Evolutionary conservation across 1,140 invertebrate species (phyloP).

Genomic region (Drosophila teissieri): DNA sequence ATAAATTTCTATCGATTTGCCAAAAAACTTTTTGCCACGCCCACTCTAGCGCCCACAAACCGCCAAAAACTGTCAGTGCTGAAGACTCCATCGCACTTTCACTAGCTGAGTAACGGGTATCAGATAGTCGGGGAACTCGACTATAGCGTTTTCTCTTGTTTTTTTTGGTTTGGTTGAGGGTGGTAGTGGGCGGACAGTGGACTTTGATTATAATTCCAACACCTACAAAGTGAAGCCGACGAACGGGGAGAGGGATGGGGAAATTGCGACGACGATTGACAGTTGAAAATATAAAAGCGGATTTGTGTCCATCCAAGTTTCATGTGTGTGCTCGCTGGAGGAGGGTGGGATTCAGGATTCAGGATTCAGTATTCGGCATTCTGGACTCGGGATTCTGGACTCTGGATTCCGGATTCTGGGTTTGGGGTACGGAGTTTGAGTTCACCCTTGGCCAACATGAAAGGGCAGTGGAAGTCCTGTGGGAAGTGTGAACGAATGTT

Average conservation of each 20-base stretch:
- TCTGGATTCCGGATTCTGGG: constrained; percentile 13
- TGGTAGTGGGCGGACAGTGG: constrained; percentile 34
- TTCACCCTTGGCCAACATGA: constrained; percentile 44
- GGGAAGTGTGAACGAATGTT: constrained; percentile 80
- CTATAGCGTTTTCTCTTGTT: too few relatives aligned
- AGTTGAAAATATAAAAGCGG: constrained; percentile 82
- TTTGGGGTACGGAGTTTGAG: neutral
- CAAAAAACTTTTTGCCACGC: too few relatives aligned
- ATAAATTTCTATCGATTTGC: too few relatives aligned
- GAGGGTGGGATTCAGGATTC: constrained; percentile 17
- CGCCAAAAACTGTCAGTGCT: too few relatives aligned
- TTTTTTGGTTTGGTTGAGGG: neutral
- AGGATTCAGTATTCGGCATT: neutral
- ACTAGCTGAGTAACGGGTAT: too few relatives aligned
- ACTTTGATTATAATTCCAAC: constrained; percentile 81
- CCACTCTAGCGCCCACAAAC: too few relatives aligned
- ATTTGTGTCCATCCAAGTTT: constrained; percentile 69
- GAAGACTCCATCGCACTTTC: too few relatives aligned
- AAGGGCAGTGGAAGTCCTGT: constrained; percentile 22
- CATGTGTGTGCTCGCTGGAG: constrained; percentile 2
- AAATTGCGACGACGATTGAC: constrained; percentile 76
- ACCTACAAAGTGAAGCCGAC: constrained; percentile 54
- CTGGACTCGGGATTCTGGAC: constrained; percentile 17
- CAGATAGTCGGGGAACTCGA: too few relatives aligned
- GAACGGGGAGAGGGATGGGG: neutral